Conservation (phyloP, 2,797 vertebrate genomes). For the Pachyuromys duprasi region DNA sequence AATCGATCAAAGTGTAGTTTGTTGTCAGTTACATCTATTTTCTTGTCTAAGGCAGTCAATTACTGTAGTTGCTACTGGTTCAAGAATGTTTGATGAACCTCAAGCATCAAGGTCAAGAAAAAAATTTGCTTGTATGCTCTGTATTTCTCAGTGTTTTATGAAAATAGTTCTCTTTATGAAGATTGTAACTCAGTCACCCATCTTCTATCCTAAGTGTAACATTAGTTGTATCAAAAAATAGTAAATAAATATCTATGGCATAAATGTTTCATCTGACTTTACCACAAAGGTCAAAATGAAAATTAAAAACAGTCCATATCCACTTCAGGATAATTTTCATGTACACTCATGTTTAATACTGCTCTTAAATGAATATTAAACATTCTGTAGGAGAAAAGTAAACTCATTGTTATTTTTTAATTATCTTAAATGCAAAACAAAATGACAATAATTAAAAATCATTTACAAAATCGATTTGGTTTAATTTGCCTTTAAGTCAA, state of each 20-base stretch:
- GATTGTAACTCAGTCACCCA: neutral
- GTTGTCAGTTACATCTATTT: neutral
- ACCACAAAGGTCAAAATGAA: neutral
- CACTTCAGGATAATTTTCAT: neutral
- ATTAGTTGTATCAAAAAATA: neutral
- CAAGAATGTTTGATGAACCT: neutral
- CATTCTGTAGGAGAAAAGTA: neutral
- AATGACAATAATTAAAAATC: neutral
- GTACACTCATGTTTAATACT: neutral
- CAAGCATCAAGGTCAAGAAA: neutral
- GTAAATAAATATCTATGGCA: neutral
- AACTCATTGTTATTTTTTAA: neutral
- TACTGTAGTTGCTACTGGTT: neutral
- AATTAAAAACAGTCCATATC: neutral
- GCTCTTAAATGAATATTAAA: neutral
- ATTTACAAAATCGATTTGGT: conserved; percentile 9
- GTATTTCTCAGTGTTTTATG: neutral
- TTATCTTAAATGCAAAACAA: neutral
- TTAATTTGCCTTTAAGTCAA: neutral
- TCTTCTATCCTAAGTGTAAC: neutral
- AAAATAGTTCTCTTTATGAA: neutral
- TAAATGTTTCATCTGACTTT: neutral
- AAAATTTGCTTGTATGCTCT: neutral
- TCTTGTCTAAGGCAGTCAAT: neutral
- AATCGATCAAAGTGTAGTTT: neutral